phyloP scores from a whole-genome alignment of 2,113 vertebrate genomes.

The Cebus imitator region DNA sequence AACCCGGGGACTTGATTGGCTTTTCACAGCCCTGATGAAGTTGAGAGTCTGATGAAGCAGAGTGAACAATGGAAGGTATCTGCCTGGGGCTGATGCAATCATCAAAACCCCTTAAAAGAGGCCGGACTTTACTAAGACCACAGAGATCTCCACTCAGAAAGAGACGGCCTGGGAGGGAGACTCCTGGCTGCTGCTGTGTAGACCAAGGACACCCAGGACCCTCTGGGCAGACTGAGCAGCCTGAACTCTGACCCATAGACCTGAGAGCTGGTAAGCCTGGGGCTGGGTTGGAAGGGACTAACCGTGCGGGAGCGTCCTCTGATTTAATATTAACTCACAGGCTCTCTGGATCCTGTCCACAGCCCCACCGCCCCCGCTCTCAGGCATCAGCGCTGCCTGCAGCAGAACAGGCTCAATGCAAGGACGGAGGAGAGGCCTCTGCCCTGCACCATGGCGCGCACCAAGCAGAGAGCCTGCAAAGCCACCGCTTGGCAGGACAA shows the following conservation, averaged over 20 bases:
- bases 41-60: rapidly evolving
- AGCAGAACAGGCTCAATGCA: not conserved
- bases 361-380: not conserved
- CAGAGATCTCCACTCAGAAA: no score
- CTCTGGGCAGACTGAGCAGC: no score
- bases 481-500: not conserved
- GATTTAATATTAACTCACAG: not conserved
- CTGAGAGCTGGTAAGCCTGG: not conserved
- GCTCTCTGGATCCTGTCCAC: not conserved
- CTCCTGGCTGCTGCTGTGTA: rapidly evolving
- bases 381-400: not conserved
- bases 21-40: no score
- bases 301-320: no score
- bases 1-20: no score
- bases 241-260: not conserved
- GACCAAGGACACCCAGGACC: not conserved
- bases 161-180: not conserved
- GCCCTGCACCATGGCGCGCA: not conserved
- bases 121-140: not conserved
- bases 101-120: not conserved
- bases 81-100: rapidly evolving
- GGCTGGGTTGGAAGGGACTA: not conserved
- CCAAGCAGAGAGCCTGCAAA: not conserved
- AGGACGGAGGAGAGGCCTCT: not conserved
- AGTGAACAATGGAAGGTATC: not conserved